A percentile compares a stretch with the other conserved stretches of the same genome.
Evolutionary conservation across 2,888 invertebrate species (phyloP).

Genomic region (Choristoneura rosaceana): DNA sequence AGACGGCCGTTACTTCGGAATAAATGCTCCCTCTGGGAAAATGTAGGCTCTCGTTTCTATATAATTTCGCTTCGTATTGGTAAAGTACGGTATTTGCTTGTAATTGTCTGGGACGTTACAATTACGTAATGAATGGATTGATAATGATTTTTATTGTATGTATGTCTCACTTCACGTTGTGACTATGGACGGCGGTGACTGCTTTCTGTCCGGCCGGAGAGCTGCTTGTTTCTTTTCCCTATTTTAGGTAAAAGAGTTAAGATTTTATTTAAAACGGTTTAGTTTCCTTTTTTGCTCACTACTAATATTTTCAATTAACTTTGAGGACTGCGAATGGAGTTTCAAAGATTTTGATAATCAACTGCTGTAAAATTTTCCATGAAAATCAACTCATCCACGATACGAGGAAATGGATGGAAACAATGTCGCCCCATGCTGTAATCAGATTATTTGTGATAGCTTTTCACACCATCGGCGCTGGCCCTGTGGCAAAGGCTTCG

Average conservation of each 20-base stretch:
- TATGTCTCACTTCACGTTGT: no score
- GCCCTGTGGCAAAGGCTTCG: not conserved
- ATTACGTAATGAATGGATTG: conserved; percentile 18
- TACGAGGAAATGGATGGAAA: not conserved
- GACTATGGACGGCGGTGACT: no score
- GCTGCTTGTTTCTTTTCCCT: no score
- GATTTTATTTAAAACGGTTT: no score
- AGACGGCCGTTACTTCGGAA: conserved; percentile 12
- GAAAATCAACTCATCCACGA: not conserved
- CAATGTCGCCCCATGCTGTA: conserved; percentile 13
- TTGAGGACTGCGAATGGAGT: not conserved
- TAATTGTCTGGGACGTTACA: conserved; percentile 12
- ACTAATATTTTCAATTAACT: not conserved
- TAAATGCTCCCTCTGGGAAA: conserved; percentile 23
- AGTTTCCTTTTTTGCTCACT: not conserved
- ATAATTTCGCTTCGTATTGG: conserved; percentile 23
- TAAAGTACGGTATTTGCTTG: not conserved
- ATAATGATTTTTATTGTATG: not conserved
- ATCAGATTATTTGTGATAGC: conserved; percentile 26
- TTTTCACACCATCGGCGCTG: conserved; percentile 13
- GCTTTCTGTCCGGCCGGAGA: no score
- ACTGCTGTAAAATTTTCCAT: conserved; percentile 2
- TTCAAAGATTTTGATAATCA: not conserved
- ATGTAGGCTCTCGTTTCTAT: conserved; percentile 4
- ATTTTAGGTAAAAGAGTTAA: no score